Evolutionary conservation across 1,140 invertebrate species (phyloP).

Genomic region (Ctenoplectra terminalis): DNA sequence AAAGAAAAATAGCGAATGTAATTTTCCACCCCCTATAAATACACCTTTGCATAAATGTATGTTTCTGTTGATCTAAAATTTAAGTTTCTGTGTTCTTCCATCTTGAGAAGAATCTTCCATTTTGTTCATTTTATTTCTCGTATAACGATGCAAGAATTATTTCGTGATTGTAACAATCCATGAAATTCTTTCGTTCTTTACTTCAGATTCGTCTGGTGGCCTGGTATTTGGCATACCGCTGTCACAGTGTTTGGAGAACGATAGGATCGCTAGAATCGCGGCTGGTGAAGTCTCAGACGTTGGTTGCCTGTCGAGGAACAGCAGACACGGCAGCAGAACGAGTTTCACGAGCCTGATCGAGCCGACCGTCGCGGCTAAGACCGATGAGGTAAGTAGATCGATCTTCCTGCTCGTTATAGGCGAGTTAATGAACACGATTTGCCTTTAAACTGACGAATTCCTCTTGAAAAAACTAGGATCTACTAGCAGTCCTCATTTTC

Average conservation of each 20-base stretch:
- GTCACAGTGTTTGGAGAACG: slow-evolving; percentile 91
- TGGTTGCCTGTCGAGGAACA: slow-evolving; percentile 75
- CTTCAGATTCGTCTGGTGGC: slow-evolving; percentile 83
- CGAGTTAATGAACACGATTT: background rate
- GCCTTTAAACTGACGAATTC: too few species aligned
- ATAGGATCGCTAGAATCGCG: slow-evolving; percentile 83
- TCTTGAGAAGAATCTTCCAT: too few species aligned
- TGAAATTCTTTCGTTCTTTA: slow-evolving; percentile 12
- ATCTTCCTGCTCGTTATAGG: background rate
- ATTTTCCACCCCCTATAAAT: background rate
- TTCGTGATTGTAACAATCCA: background rate
- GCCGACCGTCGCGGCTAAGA: slow-evolving; percentile 79
- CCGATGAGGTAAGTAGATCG: slow-evolving; percentile 85
- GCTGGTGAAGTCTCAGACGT: slow-evolving; percentile 78
- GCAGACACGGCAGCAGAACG: slow-evolving; percentile 86
- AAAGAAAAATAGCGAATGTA: too few species aligned
- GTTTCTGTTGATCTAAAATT: too few species aligned
- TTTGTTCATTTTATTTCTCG: background rate
- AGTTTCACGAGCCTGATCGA: slow-evolving; percentile 88
- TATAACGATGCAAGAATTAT: background rate
- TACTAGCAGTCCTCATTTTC: too few species aligned
- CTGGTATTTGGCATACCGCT: slow-evolving; percentile 93
- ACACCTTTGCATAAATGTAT: too few species aligned
- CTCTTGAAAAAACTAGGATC: too few species aligned
- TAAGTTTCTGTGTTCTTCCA: too few species aligned